Evolutionary conservation across 2,113 vertebrate species (phyloP), one percentile per base, ranked within the genome.

Genomic region (Charadrius vociferus): DNA sequence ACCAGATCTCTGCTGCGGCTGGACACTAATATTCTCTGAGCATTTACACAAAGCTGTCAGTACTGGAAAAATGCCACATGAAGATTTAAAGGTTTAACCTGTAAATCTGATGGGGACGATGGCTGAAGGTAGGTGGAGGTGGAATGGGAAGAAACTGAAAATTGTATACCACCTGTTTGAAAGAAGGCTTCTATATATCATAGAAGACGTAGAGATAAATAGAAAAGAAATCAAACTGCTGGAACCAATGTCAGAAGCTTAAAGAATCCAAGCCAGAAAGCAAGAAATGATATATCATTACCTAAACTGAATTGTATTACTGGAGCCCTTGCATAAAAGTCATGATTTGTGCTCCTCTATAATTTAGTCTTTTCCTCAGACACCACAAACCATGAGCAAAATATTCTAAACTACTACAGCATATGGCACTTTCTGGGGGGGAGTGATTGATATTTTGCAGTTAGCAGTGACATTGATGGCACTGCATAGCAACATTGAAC

Each of bases 311-410:
- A 94, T 9, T 72, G 34, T 29, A 85, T 89, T 90, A 95, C 41
- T 67, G 41, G 23, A 94, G 15, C 21, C 8, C 17, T 94, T 88
- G 34, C 26, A n/a, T 41, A 20, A 90, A 88, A 79, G 45, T 45
- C 10, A 75, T 71, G 49, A 95, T 77, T 62, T 86, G 19, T 61
- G 92, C 55, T 80, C 39, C 39, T 86, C 77, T 91, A 30, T 70
- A 93, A 93, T 86, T 96, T 84, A 77, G 24, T 66, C 67, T 87
- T 89, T 86, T 84, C 30, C 95, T 96, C 81, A 97, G 77, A 82
- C 30, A 43, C 12, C 49, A 53, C 58, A 80, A 91, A 73, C 47
- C 9, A 79, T 20, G 45, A 89, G 20, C 15, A 93, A 95, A 96
- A 88, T 81, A 70, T 65, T 79, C 39, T 34, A 29, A 80, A 66